Percentiles rank a stretch among this genome's conserved stretches.
Evolutionary conservation across 2,888 invertebrate genomes (phyloP).

Genomic region (Slavum lentiscoides): DNA sequence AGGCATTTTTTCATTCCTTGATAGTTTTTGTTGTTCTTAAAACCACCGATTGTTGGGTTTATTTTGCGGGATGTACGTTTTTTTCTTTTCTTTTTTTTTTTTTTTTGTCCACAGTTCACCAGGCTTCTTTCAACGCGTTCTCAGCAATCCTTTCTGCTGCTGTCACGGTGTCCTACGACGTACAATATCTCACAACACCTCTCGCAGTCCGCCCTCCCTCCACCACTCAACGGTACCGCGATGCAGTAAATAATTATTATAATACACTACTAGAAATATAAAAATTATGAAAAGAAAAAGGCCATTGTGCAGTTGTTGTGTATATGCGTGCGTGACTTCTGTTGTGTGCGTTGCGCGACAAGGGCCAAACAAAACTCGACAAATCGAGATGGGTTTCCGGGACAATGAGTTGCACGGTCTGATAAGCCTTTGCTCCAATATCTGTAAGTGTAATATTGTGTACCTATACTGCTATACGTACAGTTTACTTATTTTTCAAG

Average conservation of each 20-base stretch:
- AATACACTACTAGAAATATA: constrained; percentile 28
- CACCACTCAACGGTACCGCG: too few species aligned
- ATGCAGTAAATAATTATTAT: constrained; percentile 35
- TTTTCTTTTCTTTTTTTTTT: not conserved
- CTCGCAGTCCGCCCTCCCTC: constrained; percentile 19
- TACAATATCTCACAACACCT: constrained; percentile 52
- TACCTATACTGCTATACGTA: not conserved
- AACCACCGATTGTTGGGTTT: constrained; percentile 29
- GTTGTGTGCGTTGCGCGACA: constrained; percentile 13
- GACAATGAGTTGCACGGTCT: constrained; percentile 30
- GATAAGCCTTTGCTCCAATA: constrained; percentile 36
- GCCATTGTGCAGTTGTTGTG: constrained; percentile 31
- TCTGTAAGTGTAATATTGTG: not conserved
- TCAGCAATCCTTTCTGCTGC: constrained; percentile 47
- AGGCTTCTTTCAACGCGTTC: constrained; percentile 37
- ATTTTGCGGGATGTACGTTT: constrained; percentile 48
- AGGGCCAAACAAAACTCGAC: constrained; percentile 38
- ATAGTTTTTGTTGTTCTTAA: constrained; percentile 20
- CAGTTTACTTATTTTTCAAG: not conserved
- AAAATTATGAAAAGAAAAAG: constrained; percentile 44
- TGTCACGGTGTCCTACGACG: constrained; percentile 36
- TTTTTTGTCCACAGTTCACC: constrained; percentile 22
- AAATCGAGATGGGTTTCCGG: constrained; percentile 47
- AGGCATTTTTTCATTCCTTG: constrained; percentile 24
- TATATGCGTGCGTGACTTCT: constrained; percentile 32